Conservation (phyloP, 2,797 vertebrate genomes). For the Paguma larvata region DNA sequence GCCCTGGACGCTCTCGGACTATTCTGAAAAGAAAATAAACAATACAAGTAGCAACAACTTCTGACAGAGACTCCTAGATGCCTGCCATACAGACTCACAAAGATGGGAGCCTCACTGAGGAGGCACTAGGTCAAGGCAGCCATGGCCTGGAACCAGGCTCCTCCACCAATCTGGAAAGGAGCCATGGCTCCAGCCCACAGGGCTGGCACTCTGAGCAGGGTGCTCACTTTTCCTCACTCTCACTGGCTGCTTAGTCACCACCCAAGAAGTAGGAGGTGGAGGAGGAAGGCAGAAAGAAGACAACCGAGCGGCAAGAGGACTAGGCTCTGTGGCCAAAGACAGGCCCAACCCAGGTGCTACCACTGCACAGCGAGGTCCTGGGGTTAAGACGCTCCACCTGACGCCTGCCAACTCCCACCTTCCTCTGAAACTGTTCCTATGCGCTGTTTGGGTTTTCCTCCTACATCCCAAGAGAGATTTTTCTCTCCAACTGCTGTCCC, state of each 20-base stretch:
- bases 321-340: background rate
- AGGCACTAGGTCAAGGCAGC: conserved; percentile 42
- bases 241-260: conserved; percentile 65
- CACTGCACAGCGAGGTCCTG: background rate
- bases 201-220: conserved; percentile 31
- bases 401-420: background rate
- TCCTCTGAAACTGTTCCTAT: background rate
- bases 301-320: background rate
- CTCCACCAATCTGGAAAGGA: conserved; percentile 54
- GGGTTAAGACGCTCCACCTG: background rate
- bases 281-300: conserved; percentile 30
- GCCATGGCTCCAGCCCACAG: conserved; percentile 69
- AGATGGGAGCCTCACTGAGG: conserved; percentile 2
- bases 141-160: conserved; percentile 54
- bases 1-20: background rate
- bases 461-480: background rate
- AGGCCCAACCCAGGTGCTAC: background rate
- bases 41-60: conserved; percentile 63
- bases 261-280: conserved; percentile 47
- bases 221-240: conserved; percentile 73
- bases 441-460: background rate
- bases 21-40: conserved; percentile 42
- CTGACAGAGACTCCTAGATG: conserved; percentile 67
- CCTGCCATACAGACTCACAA: background rate
- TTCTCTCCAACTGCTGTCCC: background rate